Evolutionary conservation across 2,888 invertebrate genomes (phyloP).

Genomic region (Sericinus montela): DNA sequence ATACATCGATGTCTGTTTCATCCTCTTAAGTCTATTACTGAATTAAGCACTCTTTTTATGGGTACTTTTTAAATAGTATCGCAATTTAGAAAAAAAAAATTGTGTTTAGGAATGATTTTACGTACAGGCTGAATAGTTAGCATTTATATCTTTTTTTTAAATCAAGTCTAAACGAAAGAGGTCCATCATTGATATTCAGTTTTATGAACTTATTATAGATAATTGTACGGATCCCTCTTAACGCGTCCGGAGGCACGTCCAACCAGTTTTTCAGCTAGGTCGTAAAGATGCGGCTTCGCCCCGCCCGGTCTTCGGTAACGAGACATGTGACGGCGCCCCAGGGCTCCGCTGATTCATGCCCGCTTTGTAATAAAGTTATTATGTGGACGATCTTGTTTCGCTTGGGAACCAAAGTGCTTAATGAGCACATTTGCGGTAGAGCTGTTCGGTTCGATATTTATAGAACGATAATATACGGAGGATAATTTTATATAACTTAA

Average conservation of each 20-base stretch:
- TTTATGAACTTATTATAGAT: not conserved
- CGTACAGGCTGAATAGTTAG: no score
- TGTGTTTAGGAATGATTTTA: no score
- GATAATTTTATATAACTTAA: no score
- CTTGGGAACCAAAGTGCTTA: constrained; percentile 31
- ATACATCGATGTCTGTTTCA: no score
- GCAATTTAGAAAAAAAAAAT: no score
- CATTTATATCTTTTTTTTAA: no score
- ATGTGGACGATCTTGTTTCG: constrained; percentile 31
- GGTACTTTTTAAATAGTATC: no score
- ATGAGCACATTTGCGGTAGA: constrained; percentile 18
- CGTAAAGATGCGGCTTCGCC: constrained; percentile 13
- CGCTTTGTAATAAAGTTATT: constrained; percentile 40
- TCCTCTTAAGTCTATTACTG: no score
- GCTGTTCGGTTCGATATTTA: not conserved
- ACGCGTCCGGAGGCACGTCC: constrained; percentile 8
- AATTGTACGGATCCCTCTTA: constrained; percentile 10
- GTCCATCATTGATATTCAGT: not conserved
- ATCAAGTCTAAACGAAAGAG: not conserved
- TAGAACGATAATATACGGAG: not conserved
- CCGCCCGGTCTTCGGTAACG: constrained; percentile 14
- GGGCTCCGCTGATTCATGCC: constrained; percentile 35
- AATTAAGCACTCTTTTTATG: no score
- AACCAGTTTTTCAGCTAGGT: constrained; percentile 8
- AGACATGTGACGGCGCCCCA: constrained; percentile 25